A percentile compares a stretch with the other conserved stretches of the same genome.
Evolutionary conservation across 2,888 invertebrate genomes (phyloP).

Genomic region (Chrysomela aeneicollis): DNA sequence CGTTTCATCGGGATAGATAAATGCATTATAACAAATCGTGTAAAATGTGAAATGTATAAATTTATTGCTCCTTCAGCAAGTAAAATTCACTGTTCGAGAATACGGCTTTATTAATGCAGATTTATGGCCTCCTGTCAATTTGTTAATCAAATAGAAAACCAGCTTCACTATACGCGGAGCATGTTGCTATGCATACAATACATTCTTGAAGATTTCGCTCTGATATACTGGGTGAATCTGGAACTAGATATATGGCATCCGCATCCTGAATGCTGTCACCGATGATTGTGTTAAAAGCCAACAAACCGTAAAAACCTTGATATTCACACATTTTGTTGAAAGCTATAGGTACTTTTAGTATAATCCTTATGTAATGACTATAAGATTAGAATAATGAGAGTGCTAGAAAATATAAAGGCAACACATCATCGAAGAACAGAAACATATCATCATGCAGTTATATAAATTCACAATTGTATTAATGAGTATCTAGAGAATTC

Average conservation of each 20-base stretch:
- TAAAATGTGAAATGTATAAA: slow-evolving; percentile 51
- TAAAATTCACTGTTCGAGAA: slow-evolving; percentile 56
- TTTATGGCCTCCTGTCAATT: slow-evolving; percentile 58
- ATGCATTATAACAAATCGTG: slow-evolving; percentile 45
- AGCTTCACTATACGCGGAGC: slow-evolving; percentile 56
- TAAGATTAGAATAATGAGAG: too few relatives aligned
- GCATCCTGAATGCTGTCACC: too few relatives aligned
- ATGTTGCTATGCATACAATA: slow-evolving; percentile 50
- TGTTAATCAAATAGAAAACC: slow-evolving; percentile 60
- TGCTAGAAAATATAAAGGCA: too few relatives aligned
- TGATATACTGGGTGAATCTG: slow-evolving; percentile 41
- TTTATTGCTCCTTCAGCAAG: slow-evolving; percentile 49
- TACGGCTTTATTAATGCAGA: slow-evolving; percentile 61
- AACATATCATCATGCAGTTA: too few relatives aligned
- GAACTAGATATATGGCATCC: not conserved
- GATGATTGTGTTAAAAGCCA: too few relatives aligned
- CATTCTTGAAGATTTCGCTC: slow-evolving; percentile 48
- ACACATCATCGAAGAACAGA: too few relatives aligned
- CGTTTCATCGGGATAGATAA: slow-evolving; percentile 33
- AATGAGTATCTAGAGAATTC: too few relatives aligned
- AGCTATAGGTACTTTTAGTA: too few relatives aligned
- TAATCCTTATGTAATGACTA: too few relatives aligned
- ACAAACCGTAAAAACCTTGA: too few relatives aligned
- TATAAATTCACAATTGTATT: too few relatives aligned
- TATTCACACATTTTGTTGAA: too few relatives aligned